These are phyloP conservation scores for Elephantulus edwardii DNA, from an alignment of 2,113 vertebrate genomes.

Conservation along the genomic window DNA sequence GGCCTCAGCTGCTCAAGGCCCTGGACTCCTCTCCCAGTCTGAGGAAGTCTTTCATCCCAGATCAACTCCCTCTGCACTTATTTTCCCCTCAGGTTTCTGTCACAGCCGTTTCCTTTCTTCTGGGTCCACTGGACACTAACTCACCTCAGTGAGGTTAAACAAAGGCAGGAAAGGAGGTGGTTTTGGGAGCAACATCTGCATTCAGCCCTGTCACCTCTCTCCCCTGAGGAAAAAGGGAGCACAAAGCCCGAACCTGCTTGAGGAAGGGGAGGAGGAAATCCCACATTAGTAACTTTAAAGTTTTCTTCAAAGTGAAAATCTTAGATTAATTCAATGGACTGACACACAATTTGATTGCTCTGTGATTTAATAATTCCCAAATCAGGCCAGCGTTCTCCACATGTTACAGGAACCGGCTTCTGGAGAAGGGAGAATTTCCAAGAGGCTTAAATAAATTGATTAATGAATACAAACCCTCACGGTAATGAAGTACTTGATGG, in stretches of 20 bases:
- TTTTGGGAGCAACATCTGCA: not conserved
- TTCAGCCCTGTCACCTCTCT: not conserved
- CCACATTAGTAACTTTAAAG: not conserved
- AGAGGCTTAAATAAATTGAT: not conserved
- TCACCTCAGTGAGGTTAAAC: not conserved
- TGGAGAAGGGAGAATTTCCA: not conserved
- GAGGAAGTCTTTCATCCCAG: not conserved
- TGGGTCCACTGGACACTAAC: not conserved
- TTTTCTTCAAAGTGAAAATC: not conserved
- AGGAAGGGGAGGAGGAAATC: not conserved
- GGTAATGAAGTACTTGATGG: not conserved
- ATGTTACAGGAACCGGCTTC: not conserved
- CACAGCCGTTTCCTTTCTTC: not conserved
- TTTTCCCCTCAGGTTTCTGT: not conserved
- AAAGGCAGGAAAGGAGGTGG: constrained; percentile 36
- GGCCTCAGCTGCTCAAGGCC: not conserved
- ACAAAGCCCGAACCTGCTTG: not conserved
- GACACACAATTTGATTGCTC: not conserved
- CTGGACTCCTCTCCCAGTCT: not conserved
- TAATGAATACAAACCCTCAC: not conserved
- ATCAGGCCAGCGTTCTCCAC: not conserved
- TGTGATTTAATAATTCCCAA: not conserved
- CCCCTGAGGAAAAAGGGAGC: not conserved
- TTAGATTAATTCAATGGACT: not conserved
- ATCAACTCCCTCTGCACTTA: not conserved